These are phyloP conservation scores for Apodemus sylvaticus DNA, from an alignment of 2,113 vertebrate species.

Conservation along the genomic window DNA sequence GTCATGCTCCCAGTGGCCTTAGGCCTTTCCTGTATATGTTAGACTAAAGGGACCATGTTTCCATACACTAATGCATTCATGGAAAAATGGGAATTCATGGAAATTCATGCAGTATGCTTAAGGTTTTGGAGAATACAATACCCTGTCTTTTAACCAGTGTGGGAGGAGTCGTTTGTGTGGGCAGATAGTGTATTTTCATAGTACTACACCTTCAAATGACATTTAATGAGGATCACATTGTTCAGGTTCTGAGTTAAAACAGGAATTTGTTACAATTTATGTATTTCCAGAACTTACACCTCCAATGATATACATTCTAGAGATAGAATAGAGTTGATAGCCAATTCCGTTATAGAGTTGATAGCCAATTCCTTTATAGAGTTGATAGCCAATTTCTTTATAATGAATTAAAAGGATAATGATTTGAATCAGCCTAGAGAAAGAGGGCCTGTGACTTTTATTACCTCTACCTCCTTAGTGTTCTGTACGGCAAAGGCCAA, in stretches of 20 bases:
- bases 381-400: neutral
- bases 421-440: neutral
- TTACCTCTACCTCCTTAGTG: neutral
- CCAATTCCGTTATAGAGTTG: no score
- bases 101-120: neutral
- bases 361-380: neutral
- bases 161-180: neutral
- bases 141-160: neutral
- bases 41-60: neutral
- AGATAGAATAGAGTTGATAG: no score
- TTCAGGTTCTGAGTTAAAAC: conserved; percentile 27
- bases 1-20: neutral
- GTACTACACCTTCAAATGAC: neutral
- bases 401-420: neutral
- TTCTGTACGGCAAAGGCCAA: neutral
- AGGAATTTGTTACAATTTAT: neutral
- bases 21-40: neutral
- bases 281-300: conserved; percentile 18
- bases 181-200: neutral
- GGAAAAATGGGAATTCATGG: neutral
- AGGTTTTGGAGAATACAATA: neutral
- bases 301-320: neutral
- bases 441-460: neutral
- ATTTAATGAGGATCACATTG: neutral
- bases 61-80: conserved; percentile 3